Evolutionary conservation across 37 sponge, comb jelly and placozoan species (phyloP), one percentile per base, ranked within the genome.

Genomic region (Petrosia ficiformis): DNA sequence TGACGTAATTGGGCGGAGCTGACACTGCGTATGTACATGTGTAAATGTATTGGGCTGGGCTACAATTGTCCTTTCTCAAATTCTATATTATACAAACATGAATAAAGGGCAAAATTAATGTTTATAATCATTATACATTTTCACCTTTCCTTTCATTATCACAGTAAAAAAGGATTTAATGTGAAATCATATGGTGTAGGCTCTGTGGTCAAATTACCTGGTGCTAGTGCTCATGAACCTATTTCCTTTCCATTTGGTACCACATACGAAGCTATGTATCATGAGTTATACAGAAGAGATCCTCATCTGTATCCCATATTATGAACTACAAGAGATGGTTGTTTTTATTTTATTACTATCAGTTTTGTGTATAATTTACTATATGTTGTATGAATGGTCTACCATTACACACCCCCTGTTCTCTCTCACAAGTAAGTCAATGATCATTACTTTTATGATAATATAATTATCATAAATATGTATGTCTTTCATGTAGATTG

Each of bases 131-230:
- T 71, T 40, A 38, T 70, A 24, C 29, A n/a, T n/a, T n/a, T n/a
- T n/a, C n/a, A n/a, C n/a, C n/a, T 83, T 59, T 68, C 29, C n/a
- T 38, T 71, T 77, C 3, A 21, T 77, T 4, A 41, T 71, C 36
- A 52, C 75, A 98, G 94, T 48, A 98, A 98, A 82, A 92, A 91
- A 61, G 99, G 96, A 0, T 95, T 78, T 65, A 66, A 82, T 69
- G 99, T 98, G 43, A 76, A 90, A 35, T 95, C 96, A 4, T 98
- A 77, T 72, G 99, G 99, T 6, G 90, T 96, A 28, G 94, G 94
- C 19, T 88, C 86, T 0, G 87, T 87, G 6, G 93, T 95, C 38
- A 95, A 90, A 61, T 65, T 98, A 32, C 99, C 99, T 3, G 99
- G 99, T 1, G 66, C 83, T 0, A 67, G 84, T 28, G 63, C 91